phyloP scores from a whole-genome alignment of 2,888 invertebrate genomes.

The Thera obeliscata region DNA sequence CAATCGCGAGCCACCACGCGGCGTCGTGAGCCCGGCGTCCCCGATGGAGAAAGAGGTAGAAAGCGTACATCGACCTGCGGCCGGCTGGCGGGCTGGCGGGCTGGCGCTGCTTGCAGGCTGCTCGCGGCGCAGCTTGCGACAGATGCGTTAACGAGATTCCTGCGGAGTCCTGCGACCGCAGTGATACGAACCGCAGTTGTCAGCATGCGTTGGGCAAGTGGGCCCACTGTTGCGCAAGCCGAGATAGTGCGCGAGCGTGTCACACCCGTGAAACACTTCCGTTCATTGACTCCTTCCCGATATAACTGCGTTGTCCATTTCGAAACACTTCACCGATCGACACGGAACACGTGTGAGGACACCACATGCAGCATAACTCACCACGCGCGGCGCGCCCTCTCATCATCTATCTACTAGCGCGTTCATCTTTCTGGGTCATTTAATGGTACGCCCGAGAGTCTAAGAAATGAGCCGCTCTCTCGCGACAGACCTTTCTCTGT shows the following conservation, averaged over 20 bases:
- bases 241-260: conserved; percentile 78
- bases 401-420: conserved; percentile 41
- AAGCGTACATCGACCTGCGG: conserved; percentile 70
- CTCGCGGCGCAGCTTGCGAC: conserved; percentile 54
- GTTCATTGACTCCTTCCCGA: conserved; percentile 84
- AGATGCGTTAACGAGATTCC: conserved; percentile 68
- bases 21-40: conserved; percentile 44
- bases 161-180: conserved; percentile 59
- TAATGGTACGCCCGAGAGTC: conserved; percentile 53
- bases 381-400: conserved; percentile 29
- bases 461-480: conserved; percentile 48
- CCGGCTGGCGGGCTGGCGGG: conserved; percentile 18
- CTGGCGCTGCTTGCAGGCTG: conserved; percentile 43
- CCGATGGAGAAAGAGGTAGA: conserved; percentile 72
- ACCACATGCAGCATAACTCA: conserved; percentile 42
- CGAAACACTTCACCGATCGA: conserved; percentile 69
- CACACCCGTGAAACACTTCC: conserved; percentile 82
- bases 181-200: conserved; percentile 56
- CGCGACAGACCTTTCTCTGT: conserved; percentile 34
- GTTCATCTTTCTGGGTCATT: conserved; percentile 66
- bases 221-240: conserved; percentile 72
- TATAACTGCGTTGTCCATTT: conserved; percentile 75
- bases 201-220: conserved; percentile 72
- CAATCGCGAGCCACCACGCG: conserved; percentile 66
- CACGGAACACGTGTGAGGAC: conserved; percentile 60